These are phyloP conservation scores for Leucopsar rothschildi DNA, from an alignment of 2,113 vertebrate genomes.

Conservation along the genomic window DNA sequence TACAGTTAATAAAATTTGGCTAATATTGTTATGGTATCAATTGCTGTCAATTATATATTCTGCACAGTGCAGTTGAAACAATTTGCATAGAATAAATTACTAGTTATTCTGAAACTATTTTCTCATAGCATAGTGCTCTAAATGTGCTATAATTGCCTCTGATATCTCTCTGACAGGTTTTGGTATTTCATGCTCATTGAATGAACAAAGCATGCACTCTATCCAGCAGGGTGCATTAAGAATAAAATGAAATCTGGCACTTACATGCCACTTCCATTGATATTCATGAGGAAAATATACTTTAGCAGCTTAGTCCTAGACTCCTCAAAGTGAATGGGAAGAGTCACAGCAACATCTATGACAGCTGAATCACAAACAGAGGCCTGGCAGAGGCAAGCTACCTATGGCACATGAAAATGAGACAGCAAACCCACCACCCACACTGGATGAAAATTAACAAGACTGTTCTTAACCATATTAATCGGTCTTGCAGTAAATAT, in stretches of 20 bases:
- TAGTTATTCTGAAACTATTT: slow-evolving; percentile 41
- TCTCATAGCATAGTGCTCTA: background rate
- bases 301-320: background rate
- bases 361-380: background rate
- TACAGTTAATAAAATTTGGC: background rate
- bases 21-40: background rate
- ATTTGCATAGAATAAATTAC: slow-evolving; percentile 39
- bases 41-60: slow-evolving; percentile 23
- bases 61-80: background rate
- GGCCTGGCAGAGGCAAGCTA: background rate
- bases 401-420: background rate
- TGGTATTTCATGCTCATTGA: background rate
- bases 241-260: slow-evolving; percentile 19
- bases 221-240: background rate
- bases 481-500: background rate
- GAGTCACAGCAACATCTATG: background rate
- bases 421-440: background rate
- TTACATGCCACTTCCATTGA: background rate
- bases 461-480: background rate
- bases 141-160: slow-evolving; percentile 47
- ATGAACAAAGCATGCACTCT: background rate
- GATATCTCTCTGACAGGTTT: slow-evolving; percentile 10
- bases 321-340: background rate
- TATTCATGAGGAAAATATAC: background rate
- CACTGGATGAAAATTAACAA: background rate